Evolutionary conservation across 2,113 vertebrate genomes (phyloP), one percentile per base, ranked within the genome.

Genomic region (Tapirus terrestris): DNA sequence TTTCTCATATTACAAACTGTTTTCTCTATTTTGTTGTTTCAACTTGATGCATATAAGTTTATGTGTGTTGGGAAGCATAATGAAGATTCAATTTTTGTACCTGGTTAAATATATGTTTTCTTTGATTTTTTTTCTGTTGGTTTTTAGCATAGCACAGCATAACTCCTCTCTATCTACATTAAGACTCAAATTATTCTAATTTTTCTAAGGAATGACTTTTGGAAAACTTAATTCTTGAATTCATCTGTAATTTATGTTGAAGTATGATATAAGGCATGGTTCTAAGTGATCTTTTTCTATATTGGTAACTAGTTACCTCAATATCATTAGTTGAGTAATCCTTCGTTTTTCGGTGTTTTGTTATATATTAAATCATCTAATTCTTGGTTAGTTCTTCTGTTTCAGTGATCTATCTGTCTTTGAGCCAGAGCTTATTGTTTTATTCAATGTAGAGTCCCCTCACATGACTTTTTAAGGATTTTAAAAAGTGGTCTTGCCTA

Each of bases 111-210:
- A 86, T 1, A 33, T 58, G 20, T 76, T 91, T 93, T 43, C 3
- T 91, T 84, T 51, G 33, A 27, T 45, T 95, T 67, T 67, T 73
- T 60, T 48, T 23, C 29, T 87, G 18, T 77, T 89, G 36, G 33
- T 91, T 70, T 81, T 83, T 18, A 81, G 56, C 17, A 25, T 61
- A 81, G 2, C 6, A 25, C 73, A 81, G 43, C 20, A 73, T 72
- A 63, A 86, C 4, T 82, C 12, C 8, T 65, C 33, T 90, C 13
- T 80, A 16, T 84, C 29, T 73, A 23, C 3, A 60, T 51, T 84
- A 96, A 90, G 27, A 75, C 9, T 76, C 12, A 86, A 86, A 86
- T 92, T 85, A 94, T 83, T 93, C 53, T 84, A 25, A 87, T 70
- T 93, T 97, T 70, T 51, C 68, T 27, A 86, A 87, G 18, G 39